Conservation (phyloP, 2,888 invertebrate genomes). For the Clitarchus hookeri region DNA sequence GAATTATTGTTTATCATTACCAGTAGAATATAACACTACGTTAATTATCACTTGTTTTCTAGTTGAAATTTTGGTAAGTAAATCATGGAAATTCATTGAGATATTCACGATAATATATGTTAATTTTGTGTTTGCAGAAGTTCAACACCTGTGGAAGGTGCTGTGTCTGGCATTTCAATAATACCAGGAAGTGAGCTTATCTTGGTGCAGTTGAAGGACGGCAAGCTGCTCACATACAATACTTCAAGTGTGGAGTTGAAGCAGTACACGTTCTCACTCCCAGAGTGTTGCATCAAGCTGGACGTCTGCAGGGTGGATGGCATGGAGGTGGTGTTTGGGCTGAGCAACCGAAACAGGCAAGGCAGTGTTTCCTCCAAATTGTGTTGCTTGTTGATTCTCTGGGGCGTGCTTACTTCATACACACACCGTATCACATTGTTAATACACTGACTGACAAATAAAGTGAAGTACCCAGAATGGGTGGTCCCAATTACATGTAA, state of each 20-base stretch:
- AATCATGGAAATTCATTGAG: too few species aligned
- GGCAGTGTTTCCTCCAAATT: neutral
- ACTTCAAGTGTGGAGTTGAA: conserved; percentile 43
- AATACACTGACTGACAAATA: too few species aligned
- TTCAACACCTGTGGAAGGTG: neutral
- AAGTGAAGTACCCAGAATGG: too few species aligned
- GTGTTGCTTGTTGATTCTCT: too few species aligned
- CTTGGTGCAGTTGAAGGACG: conserved; percentile 51
- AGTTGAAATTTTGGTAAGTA: too few species aligned
- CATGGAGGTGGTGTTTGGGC: conserved; percentile 55
- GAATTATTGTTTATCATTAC: too few species aligned
- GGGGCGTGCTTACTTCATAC: too few species aligned
- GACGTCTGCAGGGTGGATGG: conserved; percentile 53
- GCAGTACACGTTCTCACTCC: conserved; percentile 52
- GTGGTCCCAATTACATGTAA: too few species aligned
- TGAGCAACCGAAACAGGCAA: conserved; percentile 57
- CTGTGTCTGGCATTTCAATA: neutral
- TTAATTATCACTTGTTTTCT: too few species aligned
- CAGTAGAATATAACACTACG: too few species aligned
- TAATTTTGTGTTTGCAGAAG: neutral
- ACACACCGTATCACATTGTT: too few species aligned
- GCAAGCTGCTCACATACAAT: conserved; percentile 53
- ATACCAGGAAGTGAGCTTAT: conserved; percentile 41
- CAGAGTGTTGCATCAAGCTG: conserved; percentile 51
- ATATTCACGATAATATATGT: too few species aligned